Conservation (phyloP, 2,113 vertebrate genomes). For the Macroglossus sobrinus region DNA sequence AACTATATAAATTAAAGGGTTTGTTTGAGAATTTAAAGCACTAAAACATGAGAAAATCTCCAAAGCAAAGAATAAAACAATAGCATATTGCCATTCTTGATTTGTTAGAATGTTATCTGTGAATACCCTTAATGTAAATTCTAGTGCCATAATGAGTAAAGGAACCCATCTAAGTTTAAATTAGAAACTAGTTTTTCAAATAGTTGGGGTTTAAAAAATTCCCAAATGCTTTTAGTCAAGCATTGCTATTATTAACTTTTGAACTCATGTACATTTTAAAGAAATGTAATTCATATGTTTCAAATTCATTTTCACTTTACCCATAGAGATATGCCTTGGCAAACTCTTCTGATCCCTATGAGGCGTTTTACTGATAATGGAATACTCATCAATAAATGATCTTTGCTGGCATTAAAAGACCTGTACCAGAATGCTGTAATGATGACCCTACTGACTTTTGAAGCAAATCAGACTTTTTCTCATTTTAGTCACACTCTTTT, state of each 20-base stretch:
- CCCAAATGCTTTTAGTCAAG: background rate
- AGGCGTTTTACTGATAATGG: background rate
- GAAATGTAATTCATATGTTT: conserved; percentile 52
- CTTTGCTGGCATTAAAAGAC: background rate
- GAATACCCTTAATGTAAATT: background rate
- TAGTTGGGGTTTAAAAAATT: conserved; percentile 23
- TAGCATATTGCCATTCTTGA: background rate
- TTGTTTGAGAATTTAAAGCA: background rate
- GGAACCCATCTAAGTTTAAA: background rate
- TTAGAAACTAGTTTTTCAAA: background rate
- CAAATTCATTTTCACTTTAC: conserved; percentile 48
- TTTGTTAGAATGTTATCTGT: background rate
- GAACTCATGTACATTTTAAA: conserved; percentile 45
- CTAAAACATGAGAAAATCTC: background rate
- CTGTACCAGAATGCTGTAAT: background rate
- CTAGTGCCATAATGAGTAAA: background rate
- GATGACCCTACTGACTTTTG: background rate
- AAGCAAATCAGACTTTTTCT: background rate
- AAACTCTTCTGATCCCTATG: background rate
- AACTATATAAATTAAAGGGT: background rate
- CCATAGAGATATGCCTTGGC: background rate
- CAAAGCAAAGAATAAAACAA: conserved; percentile 25
- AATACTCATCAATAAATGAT: conserved; percentile 6
- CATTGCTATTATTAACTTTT: conserved; percentile 29
- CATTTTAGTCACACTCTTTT: background rate